phyloP scores from a whole-genome alignment of 2,113 vertebrate species.

The Daubentonia madagascariensis region DNA sequence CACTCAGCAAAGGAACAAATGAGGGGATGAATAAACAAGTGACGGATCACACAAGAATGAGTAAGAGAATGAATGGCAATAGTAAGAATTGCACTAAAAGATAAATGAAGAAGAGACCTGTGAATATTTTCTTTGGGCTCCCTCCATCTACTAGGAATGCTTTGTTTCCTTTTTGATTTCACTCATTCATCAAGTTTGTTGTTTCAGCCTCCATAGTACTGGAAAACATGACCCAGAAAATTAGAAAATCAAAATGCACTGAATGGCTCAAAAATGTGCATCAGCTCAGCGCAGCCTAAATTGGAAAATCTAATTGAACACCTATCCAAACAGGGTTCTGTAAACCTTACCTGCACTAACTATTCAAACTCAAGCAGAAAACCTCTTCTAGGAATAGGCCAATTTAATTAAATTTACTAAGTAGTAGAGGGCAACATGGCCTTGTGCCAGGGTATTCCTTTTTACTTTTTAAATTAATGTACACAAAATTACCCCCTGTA shows the following conservation, averaged over 20 bases:
- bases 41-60: not conserved
- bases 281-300: conserved; percentile 14
- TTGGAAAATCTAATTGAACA: conserved; percentile 60
- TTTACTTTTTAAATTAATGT: conserved; percentile 52
- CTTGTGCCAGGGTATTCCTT: conserved; percentile 19
- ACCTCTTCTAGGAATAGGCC: conserved; percentile 34
- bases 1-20: not conserved
- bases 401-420: conserved; percentile 65
- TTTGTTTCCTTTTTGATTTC: conserved; percentile 33
- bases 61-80: not conserved
- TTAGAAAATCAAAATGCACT: conserved; percentile 61
- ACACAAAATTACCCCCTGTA: not conserved
- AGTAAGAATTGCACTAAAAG: not conserved
- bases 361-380: conserved; percentile 24
- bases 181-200: not conserved
- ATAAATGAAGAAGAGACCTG: not conserved
- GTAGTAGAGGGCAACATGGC: not conserved
- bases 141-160: not conserved
- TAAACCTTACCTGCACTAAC: conserved; percentile 28
- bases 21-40: not conserved
- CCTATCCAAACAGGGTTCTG: conserved; percentile 49
- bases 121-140: conserved; percentile 10
- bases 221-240: conserved; percentile 64
- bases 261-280: conserved; percentile 56
- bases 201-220: not conserved